Percentiles rank a stretch among this genome's conserved stretches.
Evolutionary conservation across 2,797 vertebrate species (phyloP).

Genomic region (Bradypodion ventrale): DNA sequence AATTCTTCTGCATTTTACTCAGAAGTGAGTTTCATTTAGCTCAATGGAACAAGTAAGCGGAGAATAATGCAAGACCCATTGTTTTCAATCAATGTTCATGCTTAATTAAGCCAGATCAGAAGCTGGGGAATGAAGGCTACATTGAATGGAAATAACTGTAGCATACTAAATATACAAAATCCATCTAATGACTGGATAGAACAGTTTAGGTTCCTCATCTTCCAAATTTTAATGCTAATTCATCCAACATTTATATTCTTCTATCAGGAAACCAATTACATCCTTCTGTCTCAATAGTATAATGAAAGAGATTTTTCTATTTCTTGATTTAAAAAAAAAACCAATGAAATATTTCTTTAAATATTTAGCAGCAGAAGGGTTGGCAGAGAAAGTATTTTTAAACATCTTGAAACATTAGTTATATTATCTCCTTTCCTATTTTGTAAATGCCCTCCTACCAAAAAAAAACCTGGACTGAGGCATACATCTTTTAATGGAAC

Average conservation of each 20-base stretch:
- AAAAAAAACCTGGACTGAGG: fast-evolving
- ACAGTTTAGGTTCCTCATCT: background rate
- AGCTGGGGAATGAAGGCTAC: background rate
- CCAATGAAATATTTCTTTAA: background rate
- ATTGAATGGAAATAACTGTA: background rate
- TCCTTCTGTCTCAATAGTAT: background rate
- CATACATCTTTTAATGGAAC: background rate
- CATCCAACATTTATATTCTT: background rate
- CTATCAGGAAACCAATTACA: background rate
- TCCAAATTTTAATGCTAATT: background rate
- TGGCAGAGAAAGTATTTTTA: background rate
- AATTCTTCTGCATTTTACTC: background rate
- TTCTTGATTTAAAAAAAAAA: background rate
- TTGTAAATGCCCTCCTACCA: background rate
- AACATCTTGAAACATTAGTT: background rate
- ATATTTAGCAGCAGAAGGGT: background rate
- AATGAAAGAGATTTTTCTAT: background rate
- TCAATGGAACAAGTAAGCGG: background rate
- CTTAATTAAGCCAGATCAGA: too few relatives aligned
- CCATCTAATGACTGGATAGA: background rate
- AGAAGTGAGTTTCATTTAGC: background rate
- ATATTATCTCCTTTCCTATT: background rate
- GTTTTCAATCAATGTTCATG: background rate
- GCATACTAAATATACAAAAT: background rate
- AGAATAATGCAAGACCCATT: background rate